phyloP scores from a whole-genome alignment of 2,797 vertebrate genomes.

The Malurus leucopterus region DNA sequence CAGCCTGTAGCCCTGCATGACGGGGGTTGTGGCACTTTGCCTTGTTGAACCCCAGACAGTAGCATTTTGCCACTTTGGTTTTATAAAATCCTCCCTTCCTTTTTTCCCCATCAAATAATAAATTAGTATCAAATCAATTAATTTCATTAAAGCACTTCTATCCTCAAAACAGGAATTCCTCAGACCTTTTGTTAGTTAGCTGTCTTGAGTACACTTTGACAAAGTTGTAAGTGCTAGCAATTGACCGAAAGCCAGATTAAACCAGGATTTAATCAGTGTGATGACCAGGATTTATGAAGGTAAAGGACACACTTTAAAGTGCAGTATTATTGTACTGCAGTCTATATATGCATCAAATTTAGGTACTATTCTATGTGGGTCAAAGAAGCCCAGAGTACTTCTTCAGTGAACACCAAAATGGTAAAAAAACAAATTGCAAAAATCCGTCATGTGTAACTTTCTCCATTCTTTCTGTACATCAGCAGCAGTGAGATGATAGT shows the following conservation, averaged over 20 bases:
- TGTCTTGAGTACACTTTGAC: neutral
- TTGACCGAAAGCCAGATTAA: neutral
- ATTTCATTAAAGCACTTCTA: neutral
- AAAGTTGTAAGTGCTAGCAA: neutral
- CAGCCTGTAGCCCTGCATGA: neutral
- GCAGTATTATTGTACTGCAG: neutral
- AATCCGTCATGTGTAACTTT: neutral
- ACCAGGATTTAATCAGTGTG: neutral
- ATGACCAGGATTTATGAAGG: neutral
- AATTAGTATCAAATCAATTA: neutral
- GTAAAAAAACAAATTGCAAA: neutral
- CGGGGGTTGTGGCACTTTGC: neutral
- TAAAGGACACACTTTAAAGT: neutral
- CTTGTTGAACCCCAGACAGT: neutral
- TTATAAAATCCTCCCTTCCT: neutral
- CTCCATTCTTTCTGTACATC: neutral
- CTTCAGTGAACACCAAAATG: neutral
- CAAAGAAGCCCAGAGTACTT: neutral
- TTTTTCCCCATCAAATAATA: neutral
- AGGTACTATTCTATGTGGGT: rapidly evolving
- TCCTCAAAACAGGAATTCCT: neutral
- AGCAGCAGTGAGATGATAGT: neutral
- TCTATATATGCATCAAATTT: neutral
- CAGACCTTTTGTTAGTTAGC: neutral
- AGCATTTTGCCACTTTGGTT: neutral